phyloP scores from a whole-genome alignment of 2,113 vertebrate species.

The Australoheros scitulus region DNA sequence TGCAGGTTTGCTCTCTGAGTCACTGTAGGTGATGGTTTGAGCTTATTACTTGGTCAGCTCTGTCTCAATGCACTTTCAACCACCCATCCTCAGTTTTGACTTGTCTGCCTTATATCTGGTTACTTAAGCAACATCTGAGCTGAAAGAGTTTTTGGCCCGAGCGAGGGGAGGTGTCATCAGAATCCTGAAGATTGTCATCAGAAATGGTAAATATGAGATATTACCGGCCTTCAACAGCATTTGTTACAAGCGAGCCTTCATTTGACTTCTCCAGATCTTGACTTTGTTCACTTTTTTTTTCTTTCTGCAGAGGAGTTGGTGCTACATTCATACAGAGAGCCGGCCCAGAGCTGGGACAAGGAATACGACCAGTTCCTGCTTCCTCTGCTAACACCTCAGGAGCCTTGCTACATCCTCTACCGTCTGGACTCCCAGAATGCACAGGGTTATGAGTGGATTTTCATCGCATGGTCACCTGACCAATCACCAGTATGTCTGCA shows the following conservation, averaged over 20 bases:
- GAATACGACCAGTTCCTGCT: conserved; percentile 91
- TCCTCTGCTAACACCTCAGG: conserved; percentile 87
- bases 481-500: conserved; percentile 89
- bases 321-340: conserved; percentile 89
- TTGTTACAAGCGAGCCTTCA: not conserved
- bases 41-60: conserved; percentile 62
- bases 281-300: not conserved
- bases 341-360: conserved; percentile 88
- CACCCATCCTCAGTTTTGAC: conserved; percentile 57
- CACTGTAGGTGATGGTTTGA: conserved; percentile 63
- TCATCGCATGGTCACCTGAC: conserved; percentile 99
- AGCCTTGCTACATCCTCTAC: conserved; percentile 95
- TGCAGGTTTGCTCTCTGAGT: conserved; percentile 4
- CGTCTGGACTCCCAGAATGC: conserved; percentile 95
- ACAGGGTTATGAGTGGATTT: conserved; percentile 96
- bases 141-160: conserved; percentile 93
- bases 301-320: conserved; percentile 90
- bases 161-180: conserved; percentile 89
- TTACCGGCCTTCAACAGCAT: not conserved
- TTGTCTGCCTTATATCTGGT: conserved; percentile 85
- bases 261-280: not conserved
- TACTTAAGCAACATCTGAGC: conserved; percentile 91
- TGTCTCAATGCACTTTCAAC: conserved; percentile 44
- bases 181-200: conserved; percentile 94
- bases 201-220: conserved; percentile 86